These are phyloP conservation scores for Apoda limacodes DNA, from an alignment of 2,888 invertebrate species.

Conservation along the genomic window DNA sequence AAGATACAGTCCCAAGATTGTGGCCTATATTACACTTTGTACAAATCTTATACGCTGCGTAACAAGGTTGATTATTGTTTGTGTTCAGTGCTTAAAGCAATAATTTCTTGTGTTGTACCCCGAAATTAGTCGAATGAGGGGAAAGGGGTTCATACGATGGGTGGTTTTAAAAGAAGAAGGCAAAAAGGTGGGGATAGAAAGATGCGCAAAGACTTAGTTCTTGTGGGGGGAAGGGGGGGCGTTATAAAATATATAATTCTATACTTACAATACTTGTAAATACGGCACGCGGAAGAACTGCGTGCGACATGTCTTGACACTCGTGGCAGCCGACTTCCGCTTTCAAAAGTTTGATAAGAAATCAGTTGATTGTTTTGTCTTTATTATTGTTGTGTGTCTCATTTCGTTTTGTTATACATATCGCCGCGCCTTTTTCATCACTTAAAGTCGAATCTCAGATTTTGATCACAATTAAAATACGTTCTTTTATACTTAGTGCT, in stretches of 20 bases:
- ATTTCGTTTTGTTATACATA: too few species aligned
- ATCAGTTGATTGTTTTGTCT: too few species aligned
- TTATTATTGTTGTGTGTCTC: too few species aligned
- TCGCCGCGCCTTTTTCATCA: too few species aligned
- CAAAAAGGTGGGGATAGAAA: slow-evolving; percentile 70
- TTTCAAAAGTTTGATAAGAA: too few species aligned
- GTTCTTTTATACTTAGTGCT: too few species aligned
- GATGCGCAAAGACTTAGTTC: slow-evolving; percentile 71
- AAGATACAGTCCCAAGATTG: slow-evolving; percentile 69
- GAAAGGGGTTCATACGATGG: slow-evolving; percentile 67
- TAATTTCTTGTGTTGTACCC: slow-evolving; percentile 70
- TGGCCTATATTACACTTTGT: slow-evolving; percentile 30
- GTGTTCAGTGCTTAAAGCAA: slow-evolving; percentile 62
- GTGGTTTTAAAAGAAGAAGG: slow-evolving; percentile 69
- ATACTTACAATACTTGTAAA: slow-evolving; percentile 72
- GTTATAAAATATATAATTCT: slow-evolving; percentile 71
- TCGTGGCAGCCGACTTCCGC: too few species aligned
- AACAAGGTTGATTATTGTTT: too few species aligned
- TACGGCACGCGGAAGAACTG: slow-evolving; percentile 65
- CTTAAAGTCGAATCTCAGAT: too few species aligned
- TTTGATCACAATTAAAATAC: too few species aligned
- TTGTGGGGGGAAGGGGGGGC: slow-evolving; percentile 59
- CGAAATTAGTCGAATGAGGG: slow-evolving; percentile 70
- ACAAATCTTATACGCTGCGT: too few species aligned
- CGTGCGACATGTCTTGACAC: slow-evolving; percentile 33